Base-by-base conservation (phyloP, 2,888 invertebrate genomes). In the Vannuccia rotundouncinata region DNA sequence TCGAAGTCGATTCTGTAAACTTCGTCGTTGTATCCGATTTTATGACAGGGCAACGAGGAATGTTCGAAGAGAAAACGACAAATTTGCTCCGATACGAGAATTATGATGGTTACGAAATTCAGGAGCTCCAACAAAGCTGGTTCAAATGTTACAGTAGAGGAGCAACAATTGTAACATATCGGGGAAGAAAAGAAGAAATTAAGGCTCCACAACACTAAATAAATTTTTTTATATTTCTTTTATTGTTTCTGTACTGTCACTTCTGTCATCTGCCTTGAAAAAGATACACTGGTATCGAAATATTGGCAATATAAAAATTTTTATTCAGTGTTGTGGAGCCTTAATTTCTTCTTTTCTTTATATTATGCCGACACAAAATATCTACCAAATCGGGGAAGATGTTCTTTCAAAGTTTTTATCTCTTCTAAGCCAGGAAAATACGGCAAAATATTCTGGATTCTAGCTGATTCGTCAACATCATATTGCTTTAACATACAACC, bases 401-500 rank as follows among this genome's bases (percentile, higher is more conserved):
- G 75, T 31, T 29, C 75, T 29, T 75, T 75, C 75, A 75, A 75
- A 29, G 31, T 75, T 29, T 75, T 5, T 25, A 75, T 75, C 13
- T 29, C 75, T 31, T 17, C 75, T 2, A 75, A 75, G 30, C 75
- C 25, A 31, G 22, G 75, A 31, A 75, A 75, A 31, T 75, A 75
- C 29, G 75, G 22, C 17, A 75, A 27, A 31, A 75, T 27, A 75
- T 29, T 75, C 29, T 28, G 75, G 75, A 31, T 31, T 31, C 31
- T 75, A 31, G 22, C 31, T 28, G 75, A 75, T 75, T 75, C 75
- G 13, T 31, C 29, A 29, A 75, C 75, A 29, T 28, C 75, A 29
- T 75, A 75, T 75, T 75, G 75, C 31, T 27, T 75, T 2, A 75
- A 75, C 31, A n/a, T 75, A 31, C 75, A 75, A 31, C 75, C 75